Percentiles rank a stretch among this genome's conserved stretches.
Conservation (phyloP, 2,113 vertebrate genomes). For the Trochalopteron elliotii region DNA sequence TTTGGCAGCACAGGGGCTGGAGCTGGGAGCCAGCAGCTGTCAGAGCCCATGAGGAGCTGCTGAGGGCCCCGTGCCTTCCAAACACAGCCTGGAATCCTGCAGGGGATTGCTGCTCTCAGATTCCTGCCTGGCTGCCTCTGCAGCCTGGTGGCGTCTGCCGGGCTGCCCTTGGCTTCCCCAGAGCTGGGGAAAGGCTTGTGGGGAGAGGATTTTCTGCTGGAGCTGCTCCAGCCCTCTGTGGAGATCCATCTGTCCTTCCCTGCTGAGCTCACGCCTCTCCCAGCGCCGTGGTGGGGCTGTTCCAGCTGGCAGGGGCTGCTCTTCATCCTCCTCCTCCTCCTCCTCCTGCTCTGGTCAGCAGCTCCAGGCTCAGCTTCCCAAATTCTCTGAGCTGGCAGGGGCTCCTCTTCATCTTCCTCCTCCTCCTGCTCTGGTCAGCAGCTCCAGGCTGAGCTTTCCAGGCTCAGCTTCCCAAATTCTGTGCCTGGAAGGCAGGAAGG, state of each 20-base stretch:
- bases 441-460: neutral
- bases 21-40: constrained; percentile 17
- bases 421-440: neutral
- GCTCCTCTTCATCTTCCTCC: neutral
- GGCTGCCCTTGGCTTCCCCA: constrained; percentile 22
- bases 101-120: neutral
- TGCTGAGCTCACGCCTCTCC: neutral
- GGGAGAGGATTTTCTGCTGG: neutral
- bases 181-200: neutral
- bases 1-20: neutral
- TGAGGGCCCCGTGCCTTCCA: neutral
- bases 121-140: neutral
- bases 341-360: neutral
- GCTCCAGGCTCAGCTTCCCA: neutral
- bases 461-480: neutral
- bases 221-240: neutral
- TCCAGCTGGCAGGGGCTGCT: neutral
- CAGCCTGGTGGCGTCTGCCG: constrained; percentile 26
- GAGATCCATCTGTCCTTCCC: constrained; percentile 17
- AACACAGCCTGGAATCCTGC: neutral
- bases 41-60: neutral
- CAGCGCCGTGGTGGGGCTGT: neutral
- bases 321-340: neutral
- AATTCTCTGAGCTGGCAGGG: neutral
- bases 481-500: constrained; percentile 7